Evolutionary conservation across 2,113 vertebrate species (phyloP), one percentile per base, ranked within the genome.

Genomic region (Phrynosoma blainvillii): DNA sequence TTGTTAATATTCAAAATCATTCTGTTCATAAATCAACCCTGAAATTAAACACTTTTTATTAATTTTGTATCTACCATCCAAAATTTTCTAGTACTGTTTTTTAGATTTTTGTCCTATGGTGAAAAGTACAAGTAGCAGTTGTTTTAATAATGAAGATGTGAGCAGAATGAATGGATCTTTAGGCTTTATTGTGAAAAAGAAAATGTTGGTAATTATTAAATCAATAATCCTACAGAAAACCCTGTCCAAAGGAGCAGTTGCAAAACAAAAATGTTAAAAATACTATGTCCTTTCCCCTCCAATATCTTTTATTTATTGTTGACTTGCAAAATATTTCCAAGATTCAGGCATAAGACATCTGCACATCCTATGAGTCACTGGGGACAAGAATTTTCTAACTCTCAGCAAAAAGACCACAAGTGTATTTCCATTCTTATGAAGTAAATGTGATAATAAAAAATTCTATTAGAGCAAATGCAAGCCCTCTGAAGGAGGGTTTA

Each of bases 271-370:
- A 76, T 66, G 30, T 77, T 78, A 76, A 87, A 54, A 47, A 0
- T 0, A n/a, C 0, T 5, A 12, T 89, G 5, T 18, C 79, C 10
- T 81, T 92, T 87, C 3, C 47, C 16, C 47, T 90, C 0, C 5
- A 54, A 5, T 14, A 20, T 81, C 75, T 87, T 74, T 78, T 42
- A 62, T 73, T n/a, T n/a, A n/a, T n/a, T n/a, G n/a, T 65, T 36
- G 32, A 73, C 27, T 91, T 93, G 25, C 5, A 32, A 90, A 89
- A 56, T 78, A 75, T 75, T 89, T 83, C 59, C 32, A 0, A 89
- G 20, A 25, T 2, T 52, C 5, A 80, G 21, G 52, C 0, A 78
- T 71, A 13, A 16, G 82, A 23, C 59, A 85, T 30, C 30, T 92
- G 40, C 73, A 75, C 5, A 42, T 21, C 1, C 11, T 59, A 47